A percentile compares a stretch with the other conserved stretches of the same genome.
Evolutionary conservation across 1,140 invertebrate species (phyloP).

Genomic region (Philopotamus ludificatus): DNA sequence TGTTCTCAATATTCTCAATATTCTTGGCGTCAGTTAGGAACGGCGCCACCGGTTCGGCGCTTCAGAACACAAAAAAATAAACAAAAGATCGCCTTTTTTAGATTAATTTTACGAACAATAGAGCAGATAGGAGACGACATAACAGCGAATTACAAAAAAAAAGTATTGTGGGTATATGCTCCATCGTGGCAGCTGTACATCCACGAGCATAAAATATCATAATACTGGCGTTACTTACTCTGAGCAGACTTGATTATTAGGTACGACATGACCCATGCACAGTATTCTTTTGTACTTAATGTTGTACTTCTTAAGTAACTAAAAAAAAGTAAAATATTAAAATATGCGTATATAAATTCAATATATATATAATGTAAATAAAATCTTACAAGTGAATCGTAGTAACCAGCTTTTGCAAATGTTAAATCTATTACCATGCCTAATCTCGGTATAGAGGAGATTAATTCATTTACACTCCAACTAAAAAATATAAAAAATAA

Average conservation of each 20-base stretch:
- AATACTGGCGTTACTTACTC: conserved; percentile 19
- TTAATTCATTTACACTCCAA: conserved; percentile 28
- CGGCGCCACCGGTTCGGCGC: conserved; percentile 18
- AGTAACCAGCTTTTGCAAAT: conserved; percentile 33
- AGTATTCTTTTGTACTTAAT: conserved; percentile 31
- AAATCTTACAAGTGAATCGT: conserved; percentile 19
- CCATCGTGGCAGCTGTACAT: background rate
- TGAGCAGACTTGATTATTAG: background rate
- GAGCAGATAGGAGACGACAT: too few relatives aligned
- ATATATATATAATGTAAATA: background rate
- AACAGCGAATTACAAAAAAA: too few relatives aligned
- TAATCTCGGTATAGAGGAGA: conserved; percentile 24
- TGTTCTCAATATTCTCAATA: conserved; percentile 23
- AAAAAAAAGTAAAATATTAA: conserved; percentile 6
- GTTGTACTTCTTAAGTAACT: conserved; percentile 8
- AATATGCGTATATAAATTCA: background rate
- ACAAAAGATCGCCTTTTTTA: too few relatives aligned
- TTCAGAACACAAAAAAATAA: too few relatives aligned
- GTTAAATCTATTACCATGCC: conserved; percentile 37
- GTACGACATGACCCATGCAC: conserved; percentile 27
- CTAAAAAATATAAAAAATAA: conserved; percentile 19
- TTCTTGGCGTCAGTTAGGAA: conserved; percentile 14
- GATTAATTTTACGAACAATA: too few relatives aligned
- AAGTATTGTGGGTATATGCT: background rate
- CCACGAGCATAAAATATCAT: background rate